Conservation (phyloP, 2,113 vertebrate genomes). For the Vanacampus margaritifer region DNA sequence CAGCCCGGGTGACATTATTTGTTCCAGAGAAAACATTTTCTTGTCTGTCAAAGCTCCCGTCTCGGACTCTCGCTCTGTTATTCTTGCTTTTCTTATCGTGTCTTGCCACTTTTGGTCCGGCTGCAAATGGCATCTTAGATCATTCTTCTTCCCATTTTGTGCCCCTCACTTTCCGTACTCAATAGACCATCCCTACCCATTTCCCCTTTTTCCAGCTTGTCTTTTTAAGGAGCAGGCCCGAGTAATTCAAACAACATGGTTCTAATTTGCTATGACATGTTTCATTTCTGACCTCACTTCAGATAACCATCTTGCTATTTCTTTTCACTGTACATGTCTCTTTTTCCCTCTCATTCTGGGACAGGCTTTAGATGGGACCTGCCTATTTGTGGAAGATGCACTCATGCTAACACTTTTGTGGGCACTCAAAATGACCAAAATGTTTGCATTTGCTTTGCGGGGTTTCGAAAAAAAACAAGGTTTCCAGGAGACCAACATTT, state of each 20-base stretch:
- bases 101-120: conserved; percentile 42
- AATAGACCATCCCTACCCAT: conserved; percentile 39
- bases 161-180: conserved; percentile 30
- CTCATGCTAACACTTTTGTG: conserved; percentile 50
- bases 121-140: conserved; percentile 40
- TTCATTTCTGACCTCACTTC: conserved; percentile 78
- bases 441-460: conserved; percentile 55
- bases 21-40: conserved; percentile 77
- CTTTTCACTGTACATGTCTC: conserved; percentile 31
- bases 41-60: conserved; percentile 52
- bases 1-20: conserved; percentile 76
- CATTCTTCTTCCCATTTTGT: conserved; percentile 15
- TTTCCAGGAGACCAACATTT: conserved; percentile 25
- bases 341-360: conserved; percentile 33
- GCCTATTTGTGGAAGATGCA: conserved; percentile 34
- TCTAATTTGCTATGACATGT: conserved; percentile 81
- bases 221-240: conserved; percentile 58
- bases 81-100: conserved; percentile 55
- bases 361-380: conserved; percentile 46
- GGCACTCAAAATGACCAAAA: conserved; percentile 47
- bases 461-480: conserved; percentile 49
- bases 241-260: conserved; percentile 79
- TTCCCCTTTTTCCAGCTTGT: conserved; percentile 29
- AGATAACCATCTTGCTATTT: conserved; percentile 69
- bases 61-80: conserved; percentile 51